Conservation (phyloP, 2,888 invertebrate species). For the Amphipyra tragopoginis region DNA sequence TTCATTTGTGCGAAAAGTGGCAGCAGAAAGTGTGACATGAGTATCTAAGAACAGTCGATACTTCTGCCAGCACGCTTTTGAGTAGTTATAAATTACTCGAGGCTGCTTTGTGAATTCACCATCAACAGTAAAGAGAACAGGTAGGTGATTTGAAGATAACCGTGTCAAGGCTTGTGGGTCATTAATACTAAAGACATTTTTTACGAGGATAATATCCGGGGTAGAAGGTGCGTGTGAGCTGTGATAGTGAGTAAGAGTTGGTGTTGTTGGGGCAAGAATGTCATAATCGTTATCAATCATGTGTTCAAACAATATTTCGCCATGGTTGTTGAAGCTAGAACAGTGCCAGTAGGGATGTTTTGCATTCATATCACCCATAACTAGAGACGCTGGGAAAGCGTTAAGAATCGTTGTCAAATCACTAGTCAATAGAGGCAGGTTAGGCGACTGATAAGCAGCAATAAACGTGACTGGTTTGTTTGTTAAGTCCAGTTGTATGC, state of each 20-base stretch:
- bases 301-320: constrained; percentile 8
- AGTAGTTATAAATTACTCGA: too few relatives aligned
- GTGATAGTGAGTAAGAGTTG: constrained; percentile 12
- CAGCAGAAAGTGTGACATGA: too few relatives aligned
- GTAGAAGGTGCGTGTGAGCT: constrained; percentile 2
- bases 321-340: not conserved
- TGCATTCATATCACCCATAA: constrained; percentile 15
- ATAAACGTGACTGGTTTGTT: not conserved
- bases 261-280: constrained; percentile 6
- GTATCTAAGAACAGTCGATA: too few relatives aligned
- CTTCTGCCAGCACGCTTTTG: too few relatives aligned
- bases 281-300: constrained; percentile 14
- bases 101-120: too few relatives aligned
- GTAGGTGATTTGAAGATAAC: not conserved
- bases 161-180: not conserved
- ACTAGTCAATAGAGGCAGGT: not conserved
- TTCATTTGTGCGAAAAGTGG: too few relatives aligned
- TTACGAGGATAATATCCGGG: too few relatives aligned
- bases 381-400: not conserved
- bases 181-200: not conserved
- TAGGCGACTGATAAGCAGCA: constrained; percentile 13
- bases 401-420: constrained; percentile 4
- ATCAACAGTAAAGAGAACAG: not conserved
- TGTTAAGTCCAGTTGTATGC: not conserved
- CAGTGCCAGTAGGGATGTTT: constrained; percentile 16